Percentiles rank a stretch among this genome's conserved stretches.
phyloP scores from a whole-genome alignment of 23 tunicate genomes.

The Halocynthia aurantium region DNA sequence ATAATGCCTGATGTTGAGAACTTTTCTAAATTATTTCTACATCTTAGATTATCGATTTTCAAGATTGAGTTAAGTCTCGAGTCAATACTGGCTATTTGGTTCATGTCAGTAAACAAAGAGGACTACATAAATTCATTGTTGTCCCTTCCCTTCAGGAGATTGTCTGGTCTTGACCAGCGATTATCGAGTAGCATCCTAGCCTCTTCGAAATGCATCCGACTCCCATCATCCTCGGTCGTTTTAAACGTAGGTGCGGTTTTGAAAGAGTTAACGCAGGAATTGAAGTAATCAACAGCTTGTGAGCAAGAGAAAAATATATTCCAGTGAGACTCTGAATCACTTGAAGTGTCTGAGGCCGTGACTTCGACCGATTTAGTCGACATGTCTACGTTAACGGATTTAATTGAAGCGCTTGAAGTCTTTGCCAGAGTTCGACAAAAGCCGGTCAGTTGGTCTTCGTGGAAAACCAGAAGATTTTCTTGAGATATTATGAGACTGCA shows the following conservation, averaged over 20 bases:
- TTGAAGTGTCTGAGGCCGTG: neutral
- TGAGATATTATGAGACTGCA: slow-evolving; percentile 17
- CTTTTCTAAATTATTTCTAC: no score
- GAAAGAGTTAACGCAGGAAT: neutral
- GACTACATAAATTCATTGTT: no score
- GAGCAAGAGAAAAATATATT: slow-evolving; percentile 9
- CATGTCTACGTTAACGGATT: neutral
- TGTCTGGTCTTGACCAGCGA: slow-evolving; percentile 28
- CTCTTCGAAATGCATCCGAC: slow-evolving; percentile 5
- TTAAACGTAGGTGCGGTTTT: slow-evolving; percentile 7
- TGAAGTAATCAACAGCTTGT: neutral
- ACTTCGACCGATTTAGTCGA: neutral
- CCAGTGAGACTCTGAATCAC: neutral
- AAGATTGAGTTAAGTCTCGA: no score
- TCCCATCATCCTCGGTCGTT: neutral
- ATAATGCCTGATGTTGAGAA: no score
- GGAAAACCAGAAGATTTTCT: slow-evolving; percentile 6
- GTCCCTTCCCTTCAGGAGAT: slow-evolving; percentile 8
- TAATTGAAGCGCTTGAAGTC: neutral
- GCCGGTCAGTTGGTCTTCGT: slow-evolving; percentile 26
- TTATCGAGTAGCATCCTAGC: slow-evolving; percentile 20
- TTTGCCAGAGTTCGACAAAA: slow-evolving; percentile 26
- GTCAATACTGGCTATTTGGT: no score
- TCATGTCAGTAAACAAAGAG: no score
- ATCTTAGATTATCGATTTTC: no score